phyloP scores from a whole-genome alignment of 1,140 invertebrate species.

The Mylabris phalerata region DNA sequence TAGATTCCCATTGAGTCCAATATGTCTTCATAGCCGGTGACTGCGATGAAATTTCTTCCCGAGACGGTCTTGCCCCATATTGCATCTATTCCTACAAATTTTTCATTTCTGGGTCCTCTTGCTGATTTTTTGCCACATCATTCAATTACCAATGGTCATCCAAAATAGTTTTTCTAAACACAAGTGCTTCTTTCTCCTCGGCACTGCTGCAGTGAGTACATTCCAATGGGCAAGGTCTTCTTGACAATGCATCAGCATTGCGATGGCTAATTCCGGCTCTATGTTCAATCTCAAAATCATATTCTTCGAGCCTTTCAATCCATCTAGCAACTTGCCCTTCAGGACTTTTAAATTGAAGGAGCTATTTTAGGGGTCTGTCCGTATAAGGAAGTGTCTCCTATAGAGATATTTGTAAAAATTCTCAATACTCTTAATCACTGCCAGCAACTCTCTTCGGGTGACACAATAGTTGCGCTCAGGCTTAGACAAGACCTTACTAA shows the following conservation, averaged over 20 bases:
- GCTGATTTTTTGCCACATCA: too few species aligned
- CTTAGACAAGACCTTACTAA: constrained; percentile 31
- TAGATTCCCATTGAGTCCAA: too few species aligned
- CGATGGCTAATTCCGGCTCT: not conserved
- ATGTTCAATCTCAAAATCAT: not conserved
- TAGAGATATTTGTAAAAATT: constrained; percentile 35
- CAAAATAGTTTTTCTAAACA: too few species aligned
- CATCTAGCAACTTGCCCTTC: not conserved
- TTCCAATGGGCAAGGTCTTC: not conserved
- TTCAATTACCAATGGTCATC: too few species aligned
- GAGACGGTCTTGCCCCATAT: too few species aligned
- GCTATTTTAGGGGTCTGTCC: not conserved
- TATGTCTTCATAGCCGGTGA: too few species aligned
- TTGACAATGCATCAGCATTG: not conserved
- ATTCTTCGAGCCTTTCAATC: not conserved
- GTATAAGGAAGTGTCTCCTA: constrained; percentile 5
- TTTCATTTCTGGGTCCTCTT: too few species aligned
- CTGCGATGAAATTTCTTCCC: too few species aligned
- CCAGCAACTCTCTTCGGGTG: constrained; percentile 42
- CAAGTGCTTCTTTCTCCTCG: too few species aligned
- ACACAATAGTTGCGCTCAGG: constrained; percentile 40
- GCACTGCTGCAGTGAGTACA: too few species aligned
- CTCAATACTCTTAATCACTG: constrained; percentile 40
- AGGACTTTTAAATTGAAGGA: not conserved
- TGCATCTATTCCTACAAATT: too few species aligned